Evolutionary conservation across 2,888 invertebrate genomes (phyloP).

Genomic region (Formica aserva): DNA sequence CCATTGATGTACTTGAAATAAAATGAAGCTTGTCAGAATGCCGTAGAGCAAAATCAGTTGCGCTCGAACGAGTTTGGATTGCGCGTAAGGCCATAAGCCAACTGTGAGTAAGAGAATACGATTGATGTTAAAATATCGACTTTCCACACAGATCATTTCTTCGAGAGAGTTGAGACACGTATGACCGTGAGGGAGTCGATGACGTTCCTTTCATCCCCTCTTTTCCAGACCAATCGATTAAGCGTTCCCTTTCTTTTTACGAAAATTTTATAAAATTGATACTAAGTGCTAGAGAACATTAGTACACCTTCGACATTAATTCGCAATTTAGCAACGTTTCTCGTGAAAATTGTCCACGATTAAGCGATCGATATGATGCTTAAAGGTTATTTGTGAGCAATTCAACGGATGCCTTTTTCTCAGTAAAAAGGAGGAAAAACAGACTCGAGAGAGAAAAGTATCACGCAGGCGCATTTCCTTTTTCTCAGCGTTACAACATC

Average conservation of each 20-base stretch:
- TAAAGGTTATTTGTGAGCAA: neutral
- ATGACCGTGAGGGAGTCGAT: neutral
- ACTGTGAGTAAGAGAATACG: neutral
- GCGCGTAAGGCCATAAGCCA: constrained; percentile 21
- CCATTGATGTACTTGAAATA: neutral
- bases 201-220: neutral
- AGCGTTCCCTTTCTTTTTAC: neutral
- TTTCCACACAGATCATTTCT: neutral
- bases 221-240: neutral
- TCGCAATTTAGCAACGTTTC: neutral
- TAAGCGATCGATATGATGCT: neutral
- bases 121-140: constrained; percentile 13
- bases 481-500: neutral
- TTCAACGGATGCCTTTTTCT: neutral
- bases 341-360: neutral
- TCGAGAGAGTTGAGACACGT: neutral
- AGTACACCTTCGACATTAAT: neutral
- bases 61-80: constrained; percentile 17
- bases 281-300: neutral
- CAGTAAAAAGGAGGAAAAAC: neutral
- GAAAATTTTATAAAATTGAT: constrained; percentile 16
- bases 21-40: constrained; percentile 26
- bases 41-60: constrained; percentile 1
- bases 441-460: neutral
- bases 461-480: neutral